These are phyloP conservation scores for Sphaerophoria rueppellii DNA, from an alignment of 2,888 invertebrate genomes.

Conservation along the genomic window DNA sequence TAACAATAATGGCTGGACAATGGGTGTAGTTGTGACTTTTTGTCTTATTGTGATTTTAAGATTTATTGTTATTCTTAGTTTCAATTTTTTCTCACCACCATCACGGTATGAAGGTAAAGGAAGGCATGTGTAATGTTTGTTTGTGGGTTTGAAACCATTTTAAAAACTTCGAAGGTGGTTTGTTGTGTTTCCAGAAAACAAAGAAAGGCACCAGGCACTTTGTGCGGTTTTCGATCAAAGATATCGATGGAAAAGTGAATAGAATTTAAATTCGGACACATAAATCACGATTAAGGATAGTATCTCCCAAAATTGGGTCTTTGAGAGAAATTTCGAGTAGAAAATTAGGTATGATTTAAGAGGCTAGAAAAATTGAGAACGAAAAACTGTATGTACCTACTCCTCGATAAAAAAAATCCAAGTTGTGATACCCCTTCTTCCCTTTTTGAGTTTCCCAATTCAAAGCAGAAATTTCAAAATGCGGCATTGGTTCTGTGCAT, in stretches of 20 bases:
- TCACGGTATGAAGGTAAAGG: background rate
- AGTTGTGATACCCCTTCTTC: no score
- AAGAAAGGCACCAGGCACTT: background rate
- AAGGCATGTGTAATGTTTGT: background rate
- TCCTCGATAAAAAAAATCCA: no score
- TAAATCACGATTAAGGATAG: background rate
- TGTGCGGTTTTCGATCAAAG: constrained; percentile 24
- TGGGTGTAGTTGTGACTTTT: constrained; percentile 51
- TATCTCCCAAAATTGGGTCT: background rate
- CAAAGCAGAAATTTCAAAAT: no score
- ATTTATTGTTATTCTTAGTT: constrained; percentile 51
- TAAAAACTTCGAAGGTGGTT: constrained; percentile 35
- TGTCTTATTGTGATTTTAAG: constrained; percentile 52
- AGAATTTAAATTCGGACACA: background rate
- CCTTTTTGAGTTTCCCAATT: no score
- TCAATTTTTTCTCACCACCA: constrained; percentile 5
- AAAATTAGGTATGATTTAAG: background rate
- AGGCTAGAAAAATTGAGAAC: background rate
- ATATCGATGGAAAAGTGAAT: background rate
- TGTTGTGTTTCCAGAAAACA: constrained; percentile 10
- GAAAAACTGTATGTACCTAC: no score
- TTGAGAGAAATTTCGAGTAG: no score
- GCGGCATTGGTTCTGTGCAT: no score
- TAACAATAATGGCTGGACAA: constrained; percentile 43
- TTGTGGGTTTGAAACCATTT: constrained; percentile 47